Percentiles rank a stretch among this genome's conserved stretches.
These are phyloP conservation scores for Drosophila pallidifrons DNA, from an alignment of 1,140 invertebrate genomes.

Conservation along the genomic window DNA sequence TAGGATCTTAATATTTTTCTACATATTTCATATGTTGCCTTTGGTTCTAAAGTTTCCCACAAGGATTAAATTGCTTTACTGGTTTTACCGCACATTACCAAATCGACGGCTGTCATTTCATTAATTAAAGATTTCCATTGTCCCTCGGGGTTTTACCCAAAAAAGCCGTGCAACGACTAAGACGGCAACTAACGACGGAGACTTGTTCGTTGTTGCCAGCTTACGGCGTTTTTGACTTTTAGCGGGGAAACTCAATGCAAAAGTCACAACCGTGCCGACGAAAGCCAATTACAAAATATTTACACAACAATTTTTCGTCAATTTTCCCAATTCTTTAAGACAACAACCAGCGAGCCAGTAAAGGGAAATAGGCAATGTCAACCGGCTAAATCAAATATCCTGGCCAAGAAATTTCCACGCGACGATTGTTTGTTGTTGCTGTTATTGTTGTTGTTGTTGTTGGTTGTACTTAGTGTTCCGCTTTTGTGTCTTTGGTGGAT, in stretches of 20 bases:
- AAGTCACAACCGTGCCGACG: slow-evolving; percentile 43
- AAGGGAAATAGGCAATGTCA: slow-evolving; percentile 39
- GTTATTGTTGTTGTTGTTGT: slow-evolving; percentile 9
- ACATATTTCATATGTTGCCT: not conserved
- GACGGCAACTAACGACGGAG: slow-evolving; percentile 11
- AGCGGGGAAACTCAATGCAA: slow-evolving; percentile 7
- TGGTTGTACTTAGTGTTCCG: slow-evolving; percentile 16
- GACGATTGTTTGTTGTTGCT: slow-evolving; percentile 26
- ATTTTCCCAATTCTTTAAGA: slow-evolving; percentile 59
- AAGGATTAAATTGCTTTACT: not conserved
- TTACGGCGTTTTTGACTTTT: slow-evolving; percentile 41
- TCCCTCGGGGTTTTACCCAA: slow-evolving; percentile 23
- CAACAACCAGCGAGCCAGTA: slow-evolving; percentile 28
- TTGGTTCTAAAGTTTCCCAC: slow-evolving; percentile 10
- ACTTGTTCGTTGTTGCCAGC: slow-evolving; percentile 2
- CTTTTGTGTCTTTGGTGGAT: slow-evolving; percentile 27
- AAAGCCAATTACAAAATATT: slow-evolving; percentile 75
- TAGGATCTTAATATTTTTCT: not conserved
- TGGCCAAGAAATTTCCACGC: slow-evolving; percentile 25
- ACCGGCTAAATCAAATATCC: slow-evolving; percentile 45
- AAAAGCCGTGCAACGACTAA: slow-evolving; percentile 28
- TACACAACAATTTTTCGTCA: slow-evolving; percentile 53
- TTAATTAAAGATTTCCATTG: slow-evolving; percentile 30
- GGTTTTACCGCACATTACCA: slow-evolving; percentile 45
- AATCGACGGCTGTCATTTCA: slow-evolving; percentile 5